Conservation (phyloP, 2,888 invertebrate genomes). For the Ormyrus labotus region DNA sequence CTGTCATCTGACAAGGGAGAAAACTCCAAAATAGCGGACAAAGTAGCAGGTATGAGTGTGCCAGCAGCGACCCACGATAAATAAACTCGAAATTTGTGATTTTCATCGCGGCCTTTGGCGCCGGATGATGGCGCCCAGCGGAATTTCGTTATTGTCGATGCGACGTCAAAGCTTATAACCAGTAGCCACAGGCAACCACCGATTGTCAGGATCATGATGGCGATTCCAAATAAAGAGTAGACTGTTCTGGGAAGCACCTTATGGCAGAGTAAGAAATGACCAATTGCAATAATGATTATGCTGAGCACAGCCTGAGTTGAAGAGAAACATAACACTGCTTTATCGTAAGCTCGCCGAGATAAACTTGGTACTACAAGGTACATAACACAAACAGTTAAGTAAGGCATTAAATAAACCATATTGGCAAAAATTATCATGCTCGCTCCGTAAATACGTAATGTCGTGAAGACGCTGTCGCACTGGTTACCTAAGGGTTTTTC, state of each 20-base stretch:
- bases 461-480: conserved; percentile 63
- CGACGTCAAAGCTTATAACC: conserved; percentile 69
- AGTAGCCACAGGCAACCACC: conserved; percentile 66
- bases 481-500: background rate
- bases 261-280: conserved; percentile 63
- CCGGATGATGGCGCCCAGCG: conserved; percentile 63
- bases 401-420: conserved; percentile 66
- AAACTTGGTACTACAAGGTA: conserved; percentile 61
- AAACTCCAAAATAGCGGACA: conserved; percentile 64
- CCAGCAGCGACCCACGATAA: conserved; percentile 61
- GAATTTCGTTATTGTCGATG: conserved; percentile 68
- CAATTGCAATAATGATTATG: conserved; percentile 60
- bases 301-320: conserved; percentile 63
- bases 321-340: conserved; percentile 64
- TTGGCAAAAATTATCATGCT: conserved; percentile 66
- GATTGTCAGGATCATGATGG: conserved; percentile 64
- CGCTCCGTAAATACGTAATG: conserved; percentile 66
- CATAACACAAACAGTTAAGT: conserved; percentile 62
- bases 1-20: conserved; percentile 63
- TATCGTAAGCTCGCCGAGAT: conserved; percentile 64
- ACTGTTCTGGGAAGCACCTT: conserved; percentile 46
- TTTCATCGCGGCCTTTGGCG: conserved; percentile 60
- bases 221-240: conserved; percentile 61
- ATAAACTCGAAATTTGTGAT: conserved; percentile 63
- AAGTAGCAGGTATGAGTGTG: conserved; percentile 57